Evolutionary conservation across 1,140 invertebrate genomes (phyloP), one percentile per base, ranked within the genome.

Genomic region (Scaptomyza graminum): DNA sequence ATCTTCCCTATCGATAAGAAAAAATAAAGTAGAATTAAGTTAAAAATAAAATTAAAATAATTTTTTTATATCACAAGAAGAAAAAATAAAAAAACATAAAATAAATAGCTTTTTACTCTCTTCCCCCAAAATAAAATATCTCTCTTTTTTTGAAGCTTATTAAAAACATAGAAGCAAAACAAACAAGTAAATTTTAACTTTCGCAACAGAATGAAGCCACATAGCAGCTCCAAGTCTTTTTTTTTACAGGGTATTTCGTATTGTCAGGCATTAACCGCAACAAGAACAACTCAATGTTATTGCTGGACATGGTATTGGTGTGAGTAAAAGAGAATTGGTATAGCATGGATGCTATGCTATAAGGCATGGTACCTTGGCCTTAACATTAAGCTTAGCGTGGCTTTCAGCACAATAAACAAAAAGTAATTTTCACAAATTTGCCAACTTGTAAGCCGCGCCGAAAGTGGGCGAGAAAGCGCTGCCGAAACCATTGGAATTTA

Each of bases 361-460:
- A 59, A 46, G 43, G 9, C 34, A 43, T 1, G 66, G 59, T 50
- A 84, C 83, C 83, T 83, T 83, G 83, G 83, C 83, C 82, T 87
- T 79, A 87, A 72, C 83, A 82, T 60, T 51, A 49, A 67, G 83
- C 79, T 81, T 85, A 85, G 63, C 82, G 81, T 72, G 74, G 76
- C 81, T 88, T 88, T 88, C 83, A 79, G 69, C 83, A 83, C 83
- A 88, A 88, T 89, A 89, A 90, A 88, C 76, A 78, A 90, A 90
- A 90, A 90, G 88, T 90, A 90, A 90, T 90, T 90, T 90, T 90
- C 87, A 90, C 88, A 90, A 90, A 90, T 90, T 90, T 90, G 88
- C 88, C 88, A 90, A 83, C 83, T 83, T 82, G 83, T 90, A 90
- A 90, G 88, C 88, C 74, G 66, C 74, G 54, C 67, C 65, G 49